Evolutionary conservation across 2,797 vertebrate genomes (phyloP), one percentile per base, ranked within the genome.

Genomic region (Staurois parvus): DNA sequence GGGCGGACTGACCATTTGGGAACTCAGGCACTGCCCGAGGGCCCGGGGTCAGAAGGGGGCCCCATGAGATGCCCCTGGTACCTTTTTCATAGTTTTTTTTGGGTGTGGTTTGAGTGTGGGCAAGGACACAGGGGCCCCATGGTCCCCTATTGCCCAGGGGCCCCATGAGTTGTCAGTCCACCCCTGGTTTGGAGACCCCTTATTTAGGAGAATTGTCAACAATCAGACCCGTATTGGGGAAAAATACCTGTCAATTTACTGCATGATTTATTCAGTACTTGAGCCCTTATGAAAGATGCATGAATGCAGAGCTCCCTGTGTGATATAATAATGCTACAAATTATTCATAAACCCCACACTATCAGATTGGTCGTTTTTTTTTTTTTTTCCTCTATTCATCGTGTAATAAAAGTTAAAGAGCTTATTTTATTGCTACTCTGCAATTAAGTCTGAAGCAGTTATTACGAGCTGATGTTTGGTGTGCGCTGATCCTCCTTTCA

Each of bases 391-490:
- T n/a, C 32, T 40, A 40, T 17, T 79, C 37, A 64, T 48, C 26
- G 2, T 29, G 19, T 21, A 48, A 79, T 45, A 48, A 79, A 79
- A 40, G 28, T 48, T 21, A 42, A 79, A 69, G 40, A 79, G 48
- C 64, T 79, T 29, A 28, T 45, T 79, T 68, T 69, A 40, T 68
- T 66, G 64, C 68, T 29, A 42, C 3, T 0, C 3, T 28, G 66
- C 67, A 80, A 26, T 70, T 70, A 80, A 70, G 69, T 52, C 40
- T 59, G n/a, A 59, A 59, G 52, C 52, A 21, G 52, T 52, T 69
- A 29, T 52, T 21, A 70, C 30, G 42, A 80, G 42, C 66, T 80
- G 67, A 70, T 26, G 67, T 68, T 69, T 80, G 70, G 66, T 69
- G 66, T 7, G 1, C 66, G 11, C 21, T 70, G 40, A 45, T 72